Percentiles rank a stretch among this genome's conserved stretches.
Conservation (phyloP, 2,888 invertebrate species). For the Mylabris sibirica region DNA sequence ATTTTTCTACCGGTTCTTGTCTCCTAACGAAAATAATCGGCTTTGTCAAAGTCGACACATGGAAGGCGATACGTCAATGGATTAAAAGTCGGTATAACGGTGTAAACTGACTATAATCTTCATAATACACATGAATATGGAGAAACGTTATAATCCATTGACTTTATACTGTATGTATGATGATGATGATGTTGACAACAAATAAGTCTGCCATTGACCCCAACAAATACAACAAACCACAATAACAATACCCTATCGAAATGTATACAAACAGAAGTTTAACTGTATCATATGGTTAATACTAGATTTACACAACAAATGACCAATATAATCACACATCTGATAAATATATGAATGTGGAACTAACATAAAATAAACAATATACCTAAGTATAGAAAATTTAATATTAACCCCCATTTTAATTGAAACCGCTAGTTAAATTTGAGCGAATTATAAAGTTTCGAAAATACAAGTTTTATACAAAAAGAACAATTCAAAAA, state of each 20-base stretch:
- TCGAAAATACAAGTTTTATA: background rate
- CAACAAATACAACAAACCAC: background rate
- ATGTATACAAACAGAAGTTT: background rate
- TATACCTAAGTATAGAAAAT: too few relatives aligned
- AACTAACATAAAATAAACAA: background rate
- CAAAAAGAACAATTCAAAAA: background rate
- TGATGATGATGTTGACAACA: background rate
- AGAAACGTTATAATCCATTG: conserved; percentile 37
- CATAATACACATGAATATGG: conserved; percentile 44
- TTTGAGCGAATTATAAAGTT: background rate
- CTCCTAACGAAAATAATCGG: conserved; percentile 43
- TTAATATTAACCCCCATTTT: background rate
- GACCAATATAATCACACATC: background rate
- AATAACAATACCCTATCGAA: background rate
- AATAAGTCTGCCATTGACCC: conserved; percentile 6
- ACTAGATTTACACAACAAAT: conserved; percentile 1
- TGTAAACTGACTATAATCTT: conserved; percentile 33
- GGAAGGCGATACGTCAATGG: conserved; percentile 47
- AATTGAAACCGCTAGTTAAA: background rate
- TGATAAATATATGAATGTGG: background rate
- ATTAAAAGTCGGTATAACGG: conserved; percentile 40
- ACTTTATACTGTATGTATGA: conserved; percentile 11
- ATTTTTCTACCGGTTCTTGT: background rate
- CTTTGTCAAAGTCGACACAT: conserved; percentile 44
- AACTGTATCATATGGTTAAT: conserved; percentile 6